Percentiles rank a stretch among this genome's conserved stretches.
These are phyloP conservation scores for Drosophila flavopinicola DNA, from an alignment of 2,888 invertebrate species.

Conservation along the genomic window DNA sequence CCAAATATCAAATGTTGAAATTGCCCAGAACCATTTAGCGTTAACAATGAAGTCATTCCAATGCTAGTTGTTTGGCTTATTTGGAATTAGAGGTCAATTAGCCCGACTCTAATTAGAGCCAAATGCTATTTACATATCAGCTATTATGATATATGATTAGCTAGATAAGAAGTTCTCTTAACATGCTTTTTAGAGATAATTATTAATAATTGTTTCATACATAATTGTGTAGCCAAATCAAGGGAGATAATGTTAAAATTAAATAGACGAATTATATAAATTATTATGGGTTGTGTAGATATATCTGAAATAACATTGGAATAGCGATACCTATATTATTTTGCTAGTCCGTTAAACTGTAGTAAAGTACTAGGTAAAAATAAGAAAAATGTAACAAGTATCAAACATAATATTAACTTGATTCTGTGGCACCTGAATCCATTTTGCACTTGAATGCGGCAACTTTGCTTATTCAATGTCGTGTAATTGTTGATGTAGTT, in stretches of 20 bases:
- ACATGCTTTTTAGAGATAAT: not conserved
- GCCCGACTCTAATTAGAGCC: conserved; percentile 25
- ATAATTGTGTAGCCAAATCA: not conserved
- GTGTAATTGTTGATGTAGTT: conserved; percentile 45
- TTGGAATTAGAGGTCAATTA: conserved; percentile 16
- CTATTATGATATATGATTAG: conserved; percentile 1
- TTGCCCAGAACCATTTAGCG: conserved; percentile 18
- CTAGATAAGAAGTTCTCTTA: conserved; percentile 17
- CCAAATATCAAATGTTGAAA: conserved; percentile 12
- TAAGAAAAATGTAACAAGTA: not conserved
- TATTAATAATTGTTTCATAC: conserved; percentile 4
- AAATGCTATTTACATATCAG: conserved; percentile 25
- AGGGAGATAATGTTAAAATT: too few species aligned
- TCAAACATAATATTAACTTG: not conserved
- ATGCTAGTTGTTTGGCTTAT: conserved; percentile 4
- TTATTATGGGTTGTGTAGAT: too few species aligned
- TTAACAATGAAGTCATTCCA: conserved; percentile 53
- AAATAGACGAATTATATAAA: too few species aligned
- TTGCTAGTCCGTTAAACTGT: too few species aligned
- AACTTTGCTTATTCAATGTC: not conserved
- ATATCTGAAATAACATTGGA: too few species aligned
- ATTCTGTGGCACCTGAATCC: not conserved
- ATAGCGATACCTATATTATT: too few species aligned
- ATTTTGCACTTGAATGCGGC: too few species aligned
- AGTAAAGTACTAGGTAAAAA: not conserved